Base-by-base conservation (phyloP, 2,888 invertebrate genomes). In the Athalia cordata region DNA sequence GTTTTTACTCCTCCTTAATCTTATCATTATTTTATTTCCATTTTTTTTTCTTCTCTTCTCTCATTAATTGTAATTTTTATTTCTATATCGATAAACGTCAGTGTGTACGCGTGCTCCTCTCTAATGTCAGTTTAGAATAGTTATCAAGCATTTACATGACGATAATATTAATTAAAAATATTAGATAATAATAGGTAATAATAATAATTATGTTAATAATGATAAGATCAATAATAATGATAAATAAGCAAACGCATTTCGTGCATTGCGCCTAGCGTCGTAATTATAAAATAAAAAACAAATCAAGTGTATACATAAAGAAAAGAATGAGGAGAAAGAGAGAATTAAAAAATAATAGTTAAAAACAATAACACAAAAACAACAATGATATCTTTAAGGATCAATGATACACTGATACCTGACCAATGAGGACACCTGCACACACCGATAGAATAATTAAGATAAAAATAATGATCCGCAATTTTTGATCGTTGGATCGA, bases 1-100 rank as follows among this genome's bases (percentile, higher is more conserved):
- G 29, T 45, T 76, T 79, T 61, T 77, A 75, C 78, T 68, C 77
- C 11, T 65, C 29, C 76, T 67, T 59, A 7, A 62, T 77, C 55
- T 66, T 79, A 77, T 78, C 78, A 72, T 72, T 80, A 78, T 29
- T 57, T 57, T 57, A 43, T 45, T 55, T 70, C 7, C n/a, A 29
- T 45, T 11, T n/a, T 55, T 70, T n/a, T 3, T 55, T 29, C 9
- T 68, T 5, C 3, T 59, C 57, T 57, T 57, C 5, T 13, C 13
- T 29, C n/a, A 61, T 13, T 57, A 29, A 11, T 52, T 52, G 11
- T 55, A 55, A 9, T 29, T 29, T 29, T 52, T 9, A n/a, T n/a
- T 13, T 61, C 13, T 13, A n/a, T n/a, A 61, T 61, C n/a, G 61
- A 61, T 61, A 61, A 61, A 61, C 61, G 61, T 7, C 13, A 61